Base-by-base conservation (phyloP, 2,888 invertebrate species). In the Tortrix viridana region DNA sequence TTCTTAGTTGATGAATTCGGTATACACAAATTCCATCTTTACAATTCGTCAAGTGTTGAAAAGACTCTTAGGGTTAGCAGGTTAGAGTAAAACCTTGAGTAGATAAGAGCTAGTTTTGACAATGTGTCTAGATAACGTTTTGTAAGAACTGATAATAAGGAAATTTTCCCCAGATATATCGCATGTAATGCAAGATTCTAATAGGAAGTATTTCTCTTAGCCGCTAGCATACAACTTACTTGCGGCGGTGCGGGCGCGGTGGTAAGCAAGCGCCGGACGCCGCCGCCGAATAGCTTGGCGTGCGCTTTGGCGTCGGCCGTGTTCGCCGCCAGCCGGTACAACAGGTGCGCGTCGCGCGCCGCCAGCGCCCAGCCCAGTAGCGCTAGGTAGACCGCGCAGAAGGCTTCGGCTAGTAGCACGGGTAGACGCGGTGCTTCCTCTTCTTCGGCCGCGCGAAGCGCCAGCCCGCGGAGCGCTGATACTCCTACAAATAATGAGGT, bases 391-490 rank as follows among this genome's bases (percentile, higher is more conserved):
- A 99, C 97, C 0, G 98, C 97, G 19, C 98, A 95, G 85, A 98
- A 98, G 0, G 98, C 95, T 86, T 99, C 99, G 60, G 97, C 96
- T 19, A 99, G 93, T 9, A 99, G 92, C 22, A 99, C 96, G 71
- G 97, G 97, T 53, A 99, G 92, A 67, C 97, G 96, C 0, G 99
- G 99, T 1, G 98, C 96, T 77, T 97, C 97, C 72, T 96, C 96
- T 76, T 98, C 98, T 78, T 99, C 99, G 70, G 98, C 97, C 74
- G 99, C 99, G 20, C 98, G 93, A 0, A 97, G 96, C 5, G 99
- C 91, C 46, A 99, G 92, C 0, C 98, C 97, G 23, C 98, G 94
- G 44, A 99, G 92, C 63, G 97, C 97, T 0, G 98, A 97, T 0
- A 99, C 99, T 12, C 99, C 92, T 92, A 66, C 6, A 9, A 20